A percentile compares a stretch with the other conserved stretches of the same genome.
Conservation (phyloP, 2,888 invertebrate genomes). For the Dexiosoma caninum region DNA sequence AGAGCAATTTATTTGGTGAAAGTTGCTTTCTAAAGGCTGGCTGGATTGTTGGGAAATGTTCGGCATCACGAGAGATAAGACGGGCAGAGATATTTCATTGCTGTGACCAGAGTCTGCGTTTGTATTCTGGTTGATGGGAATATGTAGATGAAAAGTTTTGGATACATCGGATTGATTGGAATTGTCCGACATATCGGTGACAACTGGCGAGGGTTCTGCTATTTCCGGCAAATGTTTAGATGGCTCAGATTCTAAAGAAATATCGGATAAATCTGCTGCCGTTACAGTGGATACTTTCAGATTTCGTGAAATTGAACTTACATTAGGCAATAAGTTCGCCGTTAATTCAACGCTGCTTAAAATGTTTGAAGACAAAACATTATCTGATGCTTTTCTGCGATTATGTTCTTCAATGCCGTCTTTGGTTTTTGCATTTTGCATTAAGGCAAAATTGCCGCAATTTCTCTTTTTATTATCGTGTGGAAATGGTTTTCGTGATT, state of each 20-base stretch:
- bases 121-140: background rate
- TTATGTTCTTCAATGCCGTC: background rate
- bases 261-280: constrained; percentile 31
- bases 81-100: background rate
- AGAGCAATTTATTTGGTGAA: background rate
- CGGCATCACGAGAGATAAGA: constrained; percentile 25
- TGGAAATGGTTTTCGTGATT: background rate
- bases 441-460: background rate
- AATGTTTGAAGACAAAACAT: background rate
- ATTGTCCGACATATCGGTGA: constrained; percentile 52
- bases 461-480: background rate
- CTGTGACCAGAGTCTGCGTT: no score
- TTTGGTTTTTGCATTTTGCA: constrained; percentile 6
- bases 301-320: background rate
- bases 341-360: constrained; percentile 3
- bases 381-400: background rate
- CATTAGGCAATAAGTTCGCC: background rate
- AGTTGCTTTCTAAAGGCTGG: constrained; percentile 4
- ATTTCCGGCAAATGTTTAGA: constrained; percentile 45
- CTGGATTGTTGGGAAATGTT: background rate
- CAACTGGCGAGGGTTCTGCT: constrained; percentile 48
- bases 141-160: background rate
- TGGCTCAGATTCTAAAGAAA: constrained; percentile 39
- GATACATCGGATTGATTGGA: constrained; percentile 22
- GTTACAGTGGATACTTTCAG: background rate